Evolutionary conservation across 2,888 invertebrate species (phyloP).

Genomic region (Taphrorychus bicolor): DNA sequence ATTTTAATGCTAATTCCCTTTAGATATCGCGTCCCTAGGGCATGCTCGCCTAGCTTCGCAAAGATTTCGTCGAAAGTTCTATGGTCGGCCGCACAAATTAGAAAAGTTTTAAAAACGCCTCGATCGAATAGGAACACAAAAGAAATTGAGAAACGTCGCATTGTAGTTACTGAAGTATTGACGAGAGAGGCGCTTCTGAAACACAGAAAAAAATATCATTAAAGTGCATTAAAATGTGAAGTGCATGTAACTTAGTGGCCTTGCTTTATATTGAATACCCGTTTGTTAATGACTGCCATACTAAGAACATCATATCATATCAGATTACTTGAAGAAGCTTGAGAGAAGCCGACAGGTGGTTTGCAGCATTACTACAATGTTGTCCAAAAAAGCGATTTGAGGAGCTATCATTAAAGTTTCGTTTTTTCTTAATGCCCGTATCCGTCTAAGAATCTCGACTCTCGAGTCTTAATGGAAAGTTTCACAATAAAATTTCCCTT

Average conservation of each 20-base stretch:
- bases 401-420: neutral
- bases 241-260: conserved; percentile 1
- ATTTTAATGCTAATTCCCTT: conserved; percentile 40
- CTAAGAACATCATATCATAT: conserved; percentile 3
- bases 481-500: conserved; percentile 2
- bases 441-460: neutral
- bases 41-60: conserved; percentile 30
- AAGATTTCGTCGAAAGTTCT: conserved; percentile 26
- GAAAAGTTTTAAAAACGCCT: conserved; percentile 36
- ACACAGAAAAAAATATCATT: neutral
- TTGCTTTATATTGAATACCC: conserved; percentile 9
- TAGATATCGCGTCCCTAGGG: conserved; percentile 37
- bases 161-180: neutral
- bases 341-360: conserved; percentile 9
- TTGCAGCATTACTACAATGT: neutral
- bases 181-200: neutral
- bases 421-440: neutral
- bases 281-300: conserved; percentile 17
- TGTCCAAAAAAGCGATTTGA: neutral
- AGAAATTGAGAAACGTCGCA: neutral
- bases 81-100: conserved; percentile 31
- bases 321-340: conserved; percentile 10
- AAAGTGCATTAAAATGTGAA: neutral
- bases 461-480: neutral
- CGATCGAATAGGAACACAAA: conserved; percentile 20